Evolutionary conservation across 2,113 vertebrate genomes (phyloP), one percentile per base, ranked within the genome.

Genomic region (Calidris pugnax): DNA sequence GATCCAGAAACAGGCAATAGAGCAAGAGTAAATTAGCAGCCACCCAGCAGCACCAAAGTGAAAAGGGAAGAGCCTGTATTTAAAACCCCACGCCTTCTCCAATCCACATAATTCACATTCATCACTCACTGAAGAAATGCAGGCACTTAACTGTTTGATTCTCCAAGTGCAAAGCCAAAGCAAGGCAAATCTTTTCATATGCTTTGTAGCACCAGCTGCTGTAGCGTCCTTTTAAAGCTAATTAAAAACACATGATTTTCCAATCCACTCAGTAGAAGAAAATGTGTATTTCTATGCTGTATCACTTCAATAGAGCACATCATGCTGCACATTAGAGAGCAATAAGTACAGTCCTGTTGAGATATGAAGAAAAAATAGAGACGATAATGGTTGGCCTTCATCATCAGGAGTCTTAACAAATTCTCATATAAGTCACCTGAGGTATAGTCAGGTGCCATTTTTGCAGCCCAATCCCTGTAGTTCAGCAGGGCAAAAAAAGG

Each of bases 21-120:
- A 95, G 69, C 95, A 87, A 66, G 64, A 95, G 84, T 82, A 92
- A 97, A 95, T 97, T 92, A 97, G 74, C 96, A 95, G 66, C 53
- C 80, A 85, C 53, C 32, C 67, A 0, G 76, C 90, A 89, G 76
- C 45, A 79, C 66, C 2, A 4, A 92, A 94, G 84, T 26, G 77
- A 87, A 84, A 88, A 60, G 85, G 56, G 32, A 97, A 95, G 66
- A 92, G 73, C 20, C 84, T 89, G 62, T 92, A 50, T 95, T 94
- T 93, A 89, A 95, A 95, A 73, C 53, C 66, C 80, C 57, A 92
- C 1, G 53, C 47, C 43, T 85, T 76, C 81, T 76, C 28, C 67
- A 73, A 85, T 72, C 84, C 66, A 55, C 74, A 83, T 53, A 81
- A 89, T 89, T 95, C 95, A 71, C 76, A 67, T 88, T 84, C 13